Evolutionary conservation across 2,113 vertebrate species (phyloP), one percentile per base, ranked within the genome.

Genomic region (Spermophilus dauricus): DNA sequence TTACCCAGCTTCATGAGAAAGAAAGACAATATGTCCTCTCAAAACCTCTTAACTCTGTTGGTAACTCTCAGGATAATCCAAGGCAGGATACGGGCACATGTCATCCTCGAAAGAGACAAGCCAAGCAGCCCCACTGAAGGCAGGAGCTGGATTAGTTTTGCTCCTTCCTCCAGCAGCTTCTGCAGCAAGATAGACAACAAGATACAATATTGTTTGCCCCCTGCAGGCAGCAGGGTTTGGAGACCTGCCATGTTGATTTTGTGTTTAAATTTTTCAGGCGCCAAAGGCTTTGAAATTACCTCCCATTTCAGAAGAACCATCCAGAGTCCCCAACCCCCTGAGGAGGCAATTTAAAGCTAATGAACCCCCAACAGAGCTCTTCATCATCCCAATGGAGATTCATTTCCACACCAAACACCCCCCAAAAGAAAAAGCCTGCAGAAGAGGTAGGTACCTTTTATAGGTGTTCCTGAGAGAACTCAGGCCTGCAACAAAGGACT

Each of bases 231-330:
- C 65, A 42, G 13, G 83, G 67, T 89, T 94, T 87, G 73, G 77
- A 92, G 78, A 67, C 6, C 63, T 84, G 51, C 56, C 91, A 37
- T 89, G 30, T 85, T 87, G 91, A 37, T 94, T 95, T 95, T 97
- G 73, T 96, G 92, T 95, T 95, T 83, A 51, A 80, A 95, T 95
- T 97, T 95, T 96, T 53, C 86, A 97, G 98, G 84, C 51, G 20
- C 77, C 95, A 86, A 97, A 92, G 69, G 45, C 86, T 96, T 84
- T 97, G 92, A 97, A 95, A 96, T 97, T 98, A 75, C 98, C 97
- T 90, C 85, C 95, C 56, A 70, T 98, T 95, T 96, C 87, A 70
- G 95, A 97, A 96, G 94, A 97, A 90, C 32, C 53, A 78, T 61
- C 80, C 32, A 87, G 90, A 96, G 72, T 30, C 45, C 87, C 75